phyloP scores from a whole-genome alignment of 2,888 invertebrate species.

The Drosophila mimetica region DNA sequence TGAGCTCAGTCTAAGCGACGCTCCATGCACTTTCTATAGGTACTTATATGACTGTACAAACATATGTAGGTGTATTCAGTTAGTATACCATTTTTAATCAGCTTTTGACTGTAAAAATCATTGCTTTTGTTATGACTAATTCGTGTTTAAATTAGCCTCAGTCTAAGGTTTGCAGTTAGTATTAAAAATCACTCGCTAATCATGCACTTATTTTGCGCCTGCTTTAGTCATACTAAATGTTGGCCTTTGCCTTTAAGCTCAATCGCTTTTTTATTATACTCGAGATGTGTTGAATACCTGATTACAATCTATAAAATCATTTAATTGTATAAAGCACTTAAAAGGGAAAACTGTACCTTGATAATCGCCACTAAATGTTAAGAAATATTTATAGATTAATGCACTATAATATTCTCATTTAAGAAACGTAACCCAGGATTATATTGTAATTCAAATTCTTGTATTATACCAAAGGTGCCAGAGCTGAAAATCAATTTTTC shows the following conservation, averaged over 20 bases:
- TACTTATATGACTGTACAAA: constrained; percentile 2
- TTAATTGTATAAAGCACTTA: background rate
- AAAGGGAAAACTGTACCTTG: background rate
- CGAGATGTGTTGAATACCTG: background rate
- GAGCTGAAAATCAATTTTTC: constrained; percentile 4
- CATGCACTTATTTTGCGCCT: constrained; percentile 5
- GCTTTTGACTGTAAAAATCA: constrained; percentile 23
- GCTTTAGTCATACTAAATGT: background rate
- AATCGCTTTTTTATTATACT: constrained; percentile 1
- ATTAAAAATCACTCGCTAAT: constrained; percentile 8
- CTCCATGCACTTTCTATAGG: constrained; percentile 40
- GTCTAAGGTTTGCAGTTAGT: constrained; percentile 9
- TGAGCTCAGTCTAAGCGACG: constrained; percentile 27
- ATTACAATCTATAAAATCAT: background rate
- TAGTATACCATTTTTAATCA: constrained; percentile 24
- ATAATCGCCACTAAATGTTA: background rate
- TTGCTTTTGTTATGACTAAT: constrained; percentile 29
- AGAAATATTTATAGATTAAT: background rate
- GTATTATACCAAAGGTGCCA: no score
- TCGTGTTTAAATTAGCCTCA: background rate
- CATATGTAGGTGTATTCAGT: background rate
- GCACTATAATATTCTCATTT: background rate
- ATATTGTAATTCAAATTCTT: no score
- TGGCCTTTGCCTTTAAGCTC: constrained; percentile 4
- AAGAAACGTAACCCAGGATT: background rate